Base-by-base conservation (phyloP, 1,140 invertebrate species). In the Drosophila takahashii region DNA sequence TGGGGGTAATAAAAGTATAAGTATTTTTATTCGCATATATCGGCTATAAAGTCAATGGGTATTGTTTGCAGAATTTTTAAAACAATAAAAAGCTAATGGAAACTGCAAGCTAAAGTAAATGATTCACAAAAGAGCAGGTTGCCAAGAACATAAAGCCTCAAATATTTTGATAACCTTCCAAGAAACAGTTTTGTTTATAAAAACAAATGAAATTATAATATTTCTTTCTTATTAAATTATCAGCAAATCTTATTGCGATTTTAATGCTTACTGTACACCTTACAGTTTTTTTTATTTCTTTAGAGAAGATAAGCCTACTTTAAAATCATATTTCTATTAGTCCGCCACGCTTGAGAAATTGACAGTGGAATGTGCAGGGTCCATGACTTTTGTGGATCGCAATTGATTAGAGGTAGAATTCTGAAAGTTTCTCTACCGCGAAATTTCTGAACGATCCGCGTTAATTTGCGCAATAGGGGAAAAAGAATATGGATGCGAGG, bases 371-470 rank as follows among this genome's bases (percentile, higher is more conserved):
- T 71, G 67, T 47, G 64, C 67, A 70, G 26, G 18, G 27, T 22
- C 64, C 67, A 70, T 70, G 67, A 70, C 67, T 48, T 8, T 16
- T 48, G 48, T 34, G 50, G 50, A 56, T 32, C 34, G 16, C 66
- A 69, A 56, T 70, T 56, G 65, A 71, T 71, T 71, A 71, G 67
- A 27, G 51, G n/a, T 42, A 27, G 48, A 69, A 57, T 57, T 70
- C 67, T 26, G 65, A 71, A 71, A 70, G 42, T 71, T 32, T 57
- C 52, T 71, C 65, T 71, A 74, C 54, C 66, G 80, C 80, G 53
- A 84, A 84, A 77, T 84, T 72, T 77, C 13, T 64, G 65, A 72
- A 27, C 65, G 41, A 70, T 57, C 47, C 74, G 64, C 64, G 81
- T 76, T 72, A 84, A 84, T 79, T 48, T 32, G 13, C 51, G 64